These are phyloP conservation scores for Stenoptilia bipunctidactyla DNA, from an alignment of 2,888 invertebrate species.

Conservation along the genomic window DNA sequence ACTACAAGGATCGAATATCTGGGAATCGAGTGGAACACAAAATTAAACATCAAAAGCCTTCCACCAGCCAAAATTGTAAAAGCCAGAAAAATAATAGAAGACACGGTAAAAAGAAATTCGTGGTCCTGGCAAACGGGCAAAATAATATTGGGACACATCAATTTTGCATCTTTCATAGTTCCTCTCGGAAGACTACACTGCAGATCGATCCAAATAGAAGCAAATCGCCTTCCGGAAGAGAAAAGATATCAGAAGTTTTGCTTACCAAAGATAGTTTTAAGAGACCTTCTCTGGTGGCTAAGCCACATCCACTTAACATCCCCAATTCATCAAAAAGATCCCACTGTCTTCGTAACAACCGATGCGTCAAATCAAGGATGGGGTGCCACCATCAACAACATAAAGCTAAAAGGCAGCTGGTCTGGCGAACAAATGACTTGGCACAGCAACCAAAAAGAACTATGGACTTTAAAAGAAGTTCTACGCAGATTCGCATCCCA, in stretches of 20 bases:
- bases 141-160: constrained; percentile 1
- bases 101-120: background rate
- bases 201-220: constrained; percentile 9
- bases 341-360: constrained; percentile 8
- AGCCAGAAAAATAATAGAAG: constrained; percentile 2
- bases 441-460: too few relatives aligned
- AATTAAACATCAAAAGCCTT: constrained; percentile 8
- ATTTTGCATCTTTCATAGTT: background rate
- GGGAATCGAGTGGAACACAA: constrained; percentile 14
- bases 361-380: constrained; percentile 10
- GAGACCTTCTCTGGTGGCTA: constrained; percentile 10
- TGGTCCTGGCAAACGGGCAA: constrained; percentile 3
- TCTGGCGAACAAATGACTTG: too few relatives aligned
- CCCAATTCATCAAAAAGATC: constrained; percentile 4
- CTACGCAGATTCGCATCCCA: too few relatives aligned
- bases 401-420: too few relatives aligned
- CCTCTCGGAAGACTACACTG: constrained; percentile 10
- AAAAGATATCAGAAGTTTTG: constrained; percentile 1
- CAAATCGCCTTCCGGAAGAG: constrained; percentile 10
- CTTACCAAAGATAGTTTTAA: constrained; percentile 2
- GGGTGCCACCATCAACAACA: constrained; percentile 9
- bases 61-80: constrained; percentile 4
- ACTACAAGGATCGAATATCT: constrained; percentile 10
- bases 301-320: constrained; percentile 1
- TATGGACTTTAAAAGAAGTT: too few relatives aligned